These are phyloP conservation scores for Anoplolepis gracilipes DNA, from an alignment of 1,140 invertebrate genomes.

Conservation along the genomic window DNA sequence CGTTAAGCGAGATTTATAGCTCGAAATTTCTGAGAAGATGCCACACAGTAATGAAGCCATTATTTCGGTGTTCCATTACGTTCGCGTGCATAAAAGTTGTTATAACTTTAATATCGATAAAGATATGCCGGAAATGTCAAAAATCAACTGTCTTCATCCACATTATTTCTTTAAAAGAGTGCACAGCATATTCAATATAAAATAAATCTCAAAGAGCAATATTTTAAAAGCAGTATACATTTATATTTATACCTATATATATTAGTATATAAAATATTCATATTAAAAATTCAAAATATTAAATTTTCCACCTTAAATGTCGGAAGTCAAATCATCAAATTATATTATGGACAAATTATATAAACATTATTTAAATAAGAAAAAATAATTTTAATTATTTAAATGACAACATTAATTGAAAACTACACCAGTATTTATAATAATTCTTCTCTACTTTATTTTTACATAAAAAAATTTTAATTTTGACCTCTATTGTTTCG, in stretches of 20 bases:
- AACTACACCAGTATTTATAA: not conserved
- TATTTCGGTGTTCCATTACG: slow-evolving; percentile 7
- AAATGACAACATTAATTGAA: slow-evolving; percentile 3
- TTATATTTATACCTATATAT: too few species aligned
- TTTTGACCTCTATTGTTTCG: not conserved
- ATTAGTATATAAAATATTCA: too few species aligned
- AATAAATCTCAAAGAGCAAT: too few species aligned
- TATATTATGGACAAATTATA: too few species aligned
- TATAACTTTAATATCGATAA: slow-evolving; percentile 6
- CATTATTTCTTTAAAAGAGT: not conserved
- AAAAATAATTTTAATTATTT: not conserved
- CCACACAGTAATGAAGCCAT: slow-evolving; percentile 34
- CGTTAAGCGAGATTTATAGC: slow-evolving; percentile 38
- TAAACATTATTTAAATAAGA: too few species aligned
- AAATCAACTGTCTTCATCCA: not conserved
- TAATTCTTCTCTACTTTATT: not conserved
- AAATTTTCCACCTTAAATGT: not conserved
- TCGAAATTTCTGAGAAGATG: slow-evolving; percentile 22
- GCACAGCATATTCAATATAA: not conserved
- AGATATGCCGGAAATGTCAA: not conserved
- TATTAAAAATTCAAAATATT: slow-evolving; percentile 2
- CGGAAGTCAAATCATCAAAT: too few species aligned
- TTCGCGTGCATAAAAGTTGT: slow-evolving; percentile 6
- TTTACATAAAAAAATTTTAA: not conserved
- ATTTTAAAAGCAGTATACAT: too few species aligned